Evolutionary conservation across 2,797 vertebrate species (phyloP).

Genomic region (Hippocampus kuda): DNA sequence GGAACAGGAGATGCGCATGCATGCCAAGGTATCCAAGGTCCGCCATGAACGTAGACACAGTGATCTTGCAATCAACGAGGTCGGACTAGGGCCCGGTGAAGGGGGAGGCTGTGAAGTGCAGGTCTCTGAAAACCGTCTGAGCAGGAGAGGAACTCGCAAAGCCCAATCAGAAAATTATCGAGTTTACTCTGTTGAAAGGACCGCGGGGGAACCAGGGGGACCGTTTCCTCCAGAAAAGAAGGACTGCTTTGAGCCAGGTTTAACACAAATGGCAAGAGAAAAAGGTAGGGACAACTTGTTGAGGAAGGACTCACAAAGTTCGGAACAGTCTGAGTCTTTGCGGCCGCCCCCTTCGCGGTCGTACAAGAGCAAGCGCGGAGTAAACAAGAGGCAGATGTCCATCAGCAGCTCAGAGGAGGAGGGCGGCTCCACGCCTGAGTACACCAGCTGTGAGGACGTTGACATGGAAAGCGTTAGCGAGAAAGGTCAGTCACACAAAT

Average conservation of each 20-base stretch:
- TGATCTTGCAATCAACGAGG: constrained; percentile 90
- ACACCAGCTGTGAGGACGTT: constrained; percentile 98
- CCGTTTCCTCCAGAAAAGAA: constrained; percentile 65
- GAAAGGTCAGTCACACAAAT: constrained; percentile 80
- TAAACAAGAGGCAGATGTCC: constrained; percentile 95
- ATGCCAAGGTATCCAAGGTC: constrained; percentile 88
- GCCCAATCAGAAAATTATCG: constrained; percentile 73
- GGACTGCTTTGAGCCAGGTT: constrained; percentile 75
- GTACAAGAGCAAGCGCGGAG: constrained; percentile 82
- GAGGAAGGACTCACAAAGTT: constrained; percentile 95
- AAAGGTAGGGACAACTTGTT: constrained; percentile 83
- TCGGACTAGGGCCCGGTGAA: constrained; percentile 70
- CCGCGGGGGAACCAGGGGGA: constrained; percentile 60
- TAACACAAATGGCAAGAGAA: constrained; percentile 78
- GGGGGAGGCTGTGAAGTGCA: constrained; percentile 61
- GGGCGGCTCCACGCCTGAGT: constrained; percentile 96
- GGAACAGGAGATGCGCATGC: constrained; percentile 98
- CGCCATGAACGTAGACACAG: constrained; percentile 94
- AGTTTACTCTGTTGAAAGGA: constrained; percentile 79
- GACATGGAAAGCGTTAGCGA: constrained; percentile 97
- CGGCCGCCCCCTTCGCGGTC: constrained; percentile 88
- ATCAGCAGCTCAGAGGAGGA: constrained; percentile 99
- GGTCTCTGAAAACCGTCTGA: constrained; percentile 69
- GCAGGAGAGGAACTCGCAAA: constrained; percentile 73
- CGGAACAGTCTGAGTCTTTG: constrained; percentile 92